Evolutionary conservation across 2,113 vertebrate species (phyloP), one percentile per base, ranked within the genome.

Genomic region (Cyanoderma ruficeps): DNA sequence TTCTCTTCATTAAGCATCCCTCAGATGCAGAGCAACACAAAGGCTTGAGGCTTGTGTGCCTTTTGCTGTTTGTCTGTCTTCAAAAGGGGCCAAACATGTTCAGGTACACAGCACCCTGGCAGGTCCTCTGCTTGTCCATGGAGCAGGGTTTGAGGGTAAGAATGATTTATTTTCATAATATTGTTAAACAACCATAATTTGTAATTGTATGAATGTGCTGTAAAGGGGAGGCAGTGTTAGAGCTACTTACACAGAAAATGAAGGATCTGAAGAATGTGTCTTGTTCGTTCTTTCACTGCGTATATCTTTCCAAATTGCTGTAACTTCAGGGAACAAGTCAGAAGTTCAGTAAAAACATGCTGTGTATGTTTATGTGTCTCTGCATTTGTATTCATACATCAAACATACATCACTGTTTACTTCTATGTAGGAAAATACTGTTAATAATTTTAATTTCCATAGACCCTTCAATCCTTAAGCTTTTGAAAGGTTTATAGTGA

Each of bases 91-190:
- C 92, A 97, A 97, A 94, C 63, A 98, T 98, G 98, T 97, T 98
- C 95, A 98, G 96, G 89, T 98, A 98, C 93, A 98, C 97, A 41
- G 97, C 97, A 77, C 98, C 98, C 52, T 98, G 98, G 97, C 96
- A 98, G 92, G 98, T 98, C 35, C 97, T 98, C 82, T 98, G 97
- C 93, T 93, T 98, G 78, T 97, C 97, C 65, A 97, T 98, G 97
- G 97, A 98, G 65, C 96, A 97, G 92, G 83, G 92, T 63, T 76
- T 97, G 79, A 96, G 96, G 98, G 97, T 98, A 98, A 98, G 97
- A 88, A n/a, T 41, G 10, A 87, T 57, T 89, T 70, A 11, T 95
- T 93, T 97, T 93, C 10, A 13, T 91, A 44, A 13, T 87, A 30
- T 14, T 80, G 15, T 94, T 87, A 13, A 79, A 63, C 22, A 79